These are phyloP conservation scores for Drosophila anomalata DNA, from an alignment of 2,888 invertebrate species.

Conservation along the genomic window DNA sequence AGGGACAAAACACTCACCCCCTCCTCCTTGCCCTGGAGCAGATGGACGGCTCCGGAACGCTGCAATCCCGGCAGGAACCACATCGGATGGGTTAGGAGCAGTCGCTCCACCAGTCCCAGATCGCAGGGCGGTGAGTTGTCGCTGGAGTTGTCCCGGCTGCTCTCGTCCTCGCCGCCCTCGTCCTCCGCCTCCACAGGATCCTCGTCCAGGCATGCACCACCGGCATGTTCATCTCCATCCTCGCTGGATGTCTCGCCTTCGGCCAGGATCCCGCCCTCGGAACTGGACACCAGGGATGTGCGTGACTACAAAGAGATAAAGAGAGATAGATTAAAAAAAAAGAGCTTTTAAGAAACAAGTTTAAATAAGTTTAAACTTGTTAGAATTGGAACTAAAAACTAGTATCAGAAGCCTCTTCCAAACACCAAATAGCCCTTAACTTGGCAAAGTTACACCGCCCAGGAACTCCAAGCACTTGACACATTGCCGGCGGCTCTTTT, in stretches of 20 bases:
- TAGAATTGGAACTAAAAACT: no score
- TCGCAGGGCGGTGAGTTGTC: conserved; percentile 89
- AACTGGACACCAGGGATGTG: conserved; percentile 84
- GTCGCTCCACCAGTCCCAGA: conserved; percentile 93
- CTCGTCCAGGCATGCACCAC: conserved; percentile 20
- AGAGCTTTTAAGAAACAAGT: no score
- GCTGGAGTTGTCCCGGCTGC: conserved; percentile 84
- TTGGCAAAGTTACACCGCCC: conserved; percentile 22
- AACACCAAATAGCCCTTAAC: conserved; percentile 9
- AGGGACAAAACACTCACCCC: conserved; percentile 87
- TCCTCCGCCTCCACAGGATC: conserved; percentile 77
- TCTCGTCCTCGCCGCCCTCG: conserved; percentile 81
- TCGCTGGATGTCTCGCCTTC: conserved; percentile 86
- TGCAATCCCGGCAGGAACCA: conserved; percentile 98
- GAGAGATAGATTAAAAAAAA: background rate
- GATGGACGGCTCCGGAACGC: conserved; percentile 95
- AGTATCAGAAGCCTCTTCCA: background rate
- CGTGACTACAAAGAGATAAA: conserved; percentile 78
- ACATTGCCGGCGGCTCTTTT: conserved; percentile 50
- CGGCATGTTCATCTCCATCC: conserved; percentile 9
- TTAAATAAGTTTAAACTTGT: no score
- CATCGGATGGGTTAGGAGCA: conserved; percentile 95
- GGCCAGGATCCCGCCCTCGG: conserved; percentile 86
- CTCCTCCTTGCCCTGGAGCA: conserved; percentile 96
- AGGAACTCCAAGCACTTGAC: conserved; percentile 49